Conservation (phyloP, 2,797 vertebrate genomes). For the Amblyopsis hoosieri region DNA sequence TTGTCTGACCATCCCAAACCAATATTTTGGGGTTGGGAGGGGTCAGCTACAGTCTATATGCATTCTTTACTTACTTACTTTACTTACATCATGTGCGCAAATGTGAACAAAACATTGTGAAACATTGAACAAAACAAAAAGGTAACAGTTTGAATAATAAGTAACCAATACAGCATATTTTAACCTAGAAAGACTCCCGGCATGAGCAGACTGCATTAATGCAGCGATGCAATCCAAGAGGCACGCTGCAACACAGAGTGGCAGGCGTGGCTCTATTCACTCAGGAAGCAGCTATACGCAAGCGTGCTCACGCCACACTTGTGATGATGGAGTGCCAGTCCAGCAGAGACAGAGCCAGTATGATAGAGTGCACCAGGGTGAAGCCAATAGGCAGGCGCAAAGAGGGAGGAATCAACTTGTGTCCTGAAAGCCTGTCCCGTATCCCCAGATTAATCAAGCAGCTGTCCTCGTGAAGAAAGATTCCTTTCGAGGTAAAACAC, state of each 20-base stretch:
- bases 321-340: constrained; percentile 43
- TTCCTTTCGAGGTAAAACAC: constrained; percentile 39
- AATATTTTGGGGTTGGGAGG: not conserved
- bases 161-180: constrained; percentile 13
- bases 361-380: constrained; percentile 48
- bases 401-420: constrained; percentile 18
- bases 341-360: constrained; percentile 20
- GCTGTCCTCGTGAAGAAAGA: constrained; percentile 7
- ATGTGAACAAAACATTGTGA: too few species aligned
- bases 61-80: too few species aligned
- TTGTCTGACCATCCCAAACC: constrained; percentile 10
- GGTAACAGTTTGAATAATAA: constrained; percentile 34
- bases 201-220: constrained; percentile 29
- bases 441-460: constrained; percentile 43
- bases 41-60: constrained; percentile 1
- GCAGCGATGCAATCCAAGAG: constrained; percentile 29
- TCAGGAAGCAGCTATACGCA: constrained; percentile 37
- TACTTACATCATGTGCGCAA: too few species aligned
- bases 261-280: constrained; percentile 20
- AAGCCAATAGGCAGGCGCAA: constrained; percentile 24
- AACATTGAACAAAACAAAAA: too few species aligned
- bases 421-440: constrained; percentile 33
- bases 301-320: constrained; percentile 42
- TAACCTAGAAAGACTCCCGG: constrained; percentile 27
- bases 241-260: constrained; percentile 11